Conservation (phyloP, 2,797 vertebrate species). For the Sarcoramphus papa region DNA sequence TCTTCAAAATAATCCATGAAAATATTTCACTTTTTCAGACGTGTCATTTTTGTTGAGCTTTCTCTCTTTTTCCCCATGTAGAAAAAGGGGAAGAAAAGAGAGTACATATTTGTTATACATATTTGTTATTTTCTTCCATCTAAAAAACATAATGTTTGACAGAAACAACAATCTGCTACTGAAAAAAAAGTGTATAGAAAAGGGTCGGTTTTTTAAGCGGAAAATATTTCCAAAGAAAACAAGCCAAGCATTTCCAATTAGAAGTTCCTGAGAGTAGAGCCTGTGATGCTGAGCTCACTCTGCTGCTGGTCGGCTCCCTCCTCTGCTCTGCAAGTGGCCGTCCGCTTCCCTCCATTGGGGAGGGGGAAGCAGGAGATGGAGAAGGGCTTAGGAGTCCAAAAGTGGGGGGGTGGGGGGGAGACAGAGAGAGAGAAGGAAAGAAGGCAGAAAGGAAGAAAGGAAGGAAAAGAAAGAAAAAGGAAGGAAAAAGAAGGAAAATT, state of each 20-base stretch:
- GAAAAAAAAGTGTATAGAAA: background rate
- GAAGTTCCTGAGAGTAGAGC: background rate
- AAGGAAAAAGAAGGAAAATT: background rate
- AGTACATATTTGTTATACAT: background rate
- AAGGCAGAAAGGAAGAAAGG: background rate
- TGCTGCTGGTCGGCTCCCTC: background rate
- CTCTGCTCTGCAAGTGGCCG: background rate
- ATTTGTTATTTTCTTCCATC: background rate
- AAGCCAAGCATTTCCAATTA: background rate
- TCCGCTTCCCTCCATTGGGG: background rate
- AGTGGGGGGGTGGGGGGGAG: background rate
- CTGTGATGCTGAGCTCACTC: background rate
- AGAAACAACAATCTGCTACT: background rate
- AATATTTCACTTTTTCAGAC: background rate
- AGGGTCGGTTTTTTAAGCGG: background rate
- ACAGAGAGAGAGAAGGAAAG: background rate
- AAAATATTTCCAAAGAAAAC: background rate
- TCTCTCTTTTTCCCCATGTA: background rate
- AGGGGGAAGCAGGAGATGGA: background rate
- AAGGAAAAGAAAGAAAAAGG: background rate
- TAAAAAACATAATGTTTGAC: background rate
- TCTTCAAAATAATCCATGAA: constrained; percentile 1
- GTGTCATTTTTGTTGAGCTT: background rate
- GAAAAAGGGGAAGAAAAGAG: background rate
- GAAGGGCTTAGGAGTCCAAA: background rate